These are phyloP conservation scores for Conus betulinus DNA, from an alignment of 1,140 invertebrate species.

Conservation along the genomic window DNA sequence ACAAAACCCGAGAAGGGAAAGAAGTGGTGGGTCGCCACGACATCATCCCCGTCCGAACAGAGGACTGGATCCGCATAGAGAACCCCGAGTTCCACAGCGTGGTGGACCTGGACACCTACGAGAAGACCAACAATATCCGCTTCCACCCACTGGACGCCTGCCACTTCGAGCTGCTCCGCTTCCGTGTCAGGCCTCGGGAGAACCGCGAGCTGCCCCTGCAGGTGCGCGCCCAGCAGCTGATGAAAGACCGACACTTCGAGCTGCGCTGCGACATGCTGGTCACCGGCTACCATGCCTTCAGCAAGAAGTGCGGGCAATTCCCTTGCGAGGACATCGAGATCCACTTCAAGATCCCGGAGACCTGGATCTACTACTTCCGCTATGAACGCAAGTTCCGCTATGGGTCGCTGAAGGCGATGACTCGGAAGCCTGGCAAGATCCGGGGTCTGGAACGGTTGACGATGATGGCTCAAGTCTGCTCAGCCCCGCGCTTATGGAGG, in stretches of 20 bases:
- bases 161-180: conserved; percentile 92
- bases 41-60: conserved; percentile 99
- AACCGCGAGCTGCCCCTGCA: conserved; percentile 98
- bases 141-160: conserved; percentile 99
- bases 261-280: conserved; percentile 95
- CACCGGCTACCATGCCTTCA: conserved; percentile 96
- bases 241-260: conserved; percentile 84
- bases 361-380: conserved; percentile 98
- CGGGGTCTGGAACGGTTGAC: conserved; percentile 76
- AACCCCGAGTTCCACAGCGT: conserved; percentile 95
- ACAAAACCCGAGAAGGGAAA: conserved; percentile 95
- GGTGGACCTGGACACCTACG: conserved; percentile 94
- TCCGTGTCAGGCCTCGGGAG: conserved; percentile 95
- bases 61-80: conserved; percentile 99
- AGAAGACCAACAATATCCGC: conserved; percentile 92
- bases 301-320: conserved; percentile 91
- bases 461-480: conserved; percentile 87
- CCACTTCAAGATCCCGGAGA: conserved; percentile 97
- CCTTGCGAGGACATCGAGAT: conserved; percentile 92
- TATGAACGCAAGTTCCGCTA: conserved; percentile 99
- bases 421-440: conserved; percentile 84
- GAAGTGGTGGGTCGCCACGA: conserved; percentile 99
- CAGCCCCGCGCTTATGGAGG: conserved; percentile 96
- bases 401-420: conserved; percentile 98
- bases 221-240: conserved; percentile 81